A percentile compares a stretch with the other conserved stretches of the same genome.
Evolutionary conservation across 2,113 vertebrate species (phyloP).

Genomic region (Toxotes chatareus): DNA sequence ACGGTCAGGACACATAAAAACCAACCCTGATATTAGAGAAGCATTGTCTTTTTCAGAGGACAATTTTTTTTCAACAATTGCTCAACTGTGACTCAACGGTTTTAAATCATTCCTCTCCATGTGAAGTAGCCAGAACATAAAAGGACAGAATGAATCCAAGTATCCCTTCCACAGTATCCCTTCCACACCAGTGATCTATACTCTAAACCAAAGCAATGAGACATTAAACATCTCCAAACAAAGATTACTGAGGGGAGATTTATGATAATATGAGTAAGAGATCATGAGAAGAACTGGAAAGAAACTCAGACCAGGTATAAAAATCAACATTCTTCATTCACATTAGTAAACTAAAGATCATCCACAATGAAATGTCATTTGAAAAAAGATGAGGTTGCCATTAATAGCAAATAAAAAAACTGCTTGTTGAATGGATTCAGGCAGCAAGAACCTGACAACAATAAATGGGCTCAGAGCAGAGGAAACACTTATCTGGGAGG

Average conservation of each 20-base stretch:
- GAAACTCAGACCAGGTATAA: constrained; percentile 26
- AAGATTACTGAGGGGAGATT: constrained; percentile 22
- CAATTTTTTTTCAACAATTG: constrained; percentile 4
- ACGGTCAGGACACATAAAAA: constrained; percentile 28
- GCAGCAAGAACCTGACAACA: constrained; percentile 19
- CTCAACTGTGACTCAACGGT: constrained; percentile 23
- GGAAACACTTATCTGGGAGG: constrained; percentile 61
- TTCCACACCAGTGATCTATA: constrained; percentile 16
- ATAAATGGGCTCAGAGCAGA: constrained; percentile 29
- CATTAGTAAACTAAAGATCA: constrained; percentile 6
- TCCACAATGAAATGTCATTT: constrained; percentile 3
- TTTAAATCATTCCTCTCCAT: constrained; percentile 29
- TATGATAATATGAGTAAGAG: constrained; percentile 26
- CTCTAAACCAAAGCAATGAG: constrained; percentile 36
- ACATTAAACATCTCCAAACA: constrained; percentile 46
- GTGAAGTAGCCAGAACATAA: constrained; percentile 28
- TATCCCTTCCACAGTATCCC: constrained; percentile 5
- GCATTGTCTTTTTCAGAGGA: constrained; percentile 12
- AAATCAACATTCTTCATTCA: constrained; percentile 9
- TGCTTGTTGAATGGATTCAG: constrained; percentile 4
- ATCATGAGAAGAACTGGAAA: constrained; percentile 27
- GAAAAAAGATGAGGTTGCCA: constrained; percentile 43
- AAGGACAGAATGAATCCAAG: constrained; percentile 10
- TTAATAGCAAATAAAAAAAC: constrained; percentile 20
- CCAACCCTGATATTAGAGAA: constrained; percentile 30